These are phyloP conservation scores for Diaprepes abbreviatus DNA, from an alignment of 2,888 invertebrate species.

Conservation along the genomic window DNA sequence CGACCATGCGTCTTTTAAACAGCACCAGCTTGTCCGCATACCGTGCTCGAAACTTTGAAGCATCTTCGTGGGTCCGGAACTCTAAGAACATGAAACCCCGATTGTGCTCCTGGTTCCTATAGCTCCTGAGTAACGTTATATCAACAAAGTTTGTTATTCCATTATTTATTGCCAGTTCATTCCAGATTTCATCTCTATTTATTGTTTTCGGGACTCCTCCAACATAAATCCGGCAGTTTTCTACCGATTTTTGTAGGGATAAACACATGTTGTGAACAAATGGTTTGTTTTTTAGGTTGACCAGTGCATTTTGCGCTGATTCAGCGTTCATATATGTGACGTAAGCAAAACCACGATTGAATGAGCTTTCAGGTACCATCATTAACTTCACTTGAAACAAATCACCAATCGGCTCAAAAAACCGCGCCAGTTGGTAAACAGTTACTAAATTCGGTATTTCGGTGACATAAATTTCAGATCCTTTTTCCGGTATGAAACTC, in stretches of 20 bases:
- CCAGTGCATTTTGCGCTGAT: constrained; percentile 70
- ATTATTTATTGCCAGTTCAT: constrained; percentile 68
- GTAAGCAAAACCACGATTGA: constrained; percentile 72
- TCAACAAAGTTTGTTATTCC: constrained; percentile 63
- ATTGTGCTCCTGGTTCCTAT: constrained; percentile 65
- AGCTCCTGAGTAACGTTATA: constrained; percentile 73
- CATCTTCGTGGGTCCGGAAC: constrained; percentile 81
- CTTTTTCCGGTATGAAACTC: constrained; percentile 72
- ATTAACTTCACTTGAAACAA: constrained; percentile 83
- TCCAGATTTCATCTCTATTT: constrained; percentile 74
- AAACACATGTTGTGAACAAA: constrained; percentile 2
- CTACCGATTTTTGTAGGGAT: constrained; percentile 47
- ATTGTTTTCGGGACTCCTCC: constrained; percentile 67
- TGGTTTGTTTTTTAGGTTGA: constrained; percentile 33
- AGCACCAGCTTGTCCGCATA: constrained; percentile 73
- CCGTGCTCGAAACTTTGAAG: constrained; percentile 77
- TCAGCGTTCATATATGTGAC: constrained; percentile 72
- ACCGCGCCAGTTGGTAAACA: constrained; percentile 80
- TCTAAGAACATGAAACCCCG: constrained; percentile 88
- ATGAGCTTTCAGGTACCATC: constrained; percentile 81
- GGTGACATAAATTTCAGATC: constrained; percentile 82
- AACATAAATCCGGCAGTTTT: constrained; percentile 60
- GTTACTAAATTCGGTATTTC: constrained; percentile 80
- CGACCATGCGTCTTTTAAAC: constrained; percentile 77
- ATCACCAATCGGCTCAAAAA: constrained; percentile 75